Conservation (phyloP, 2,888 invertebrate genomes). For the Phoenoteleia sp. region DNA sequence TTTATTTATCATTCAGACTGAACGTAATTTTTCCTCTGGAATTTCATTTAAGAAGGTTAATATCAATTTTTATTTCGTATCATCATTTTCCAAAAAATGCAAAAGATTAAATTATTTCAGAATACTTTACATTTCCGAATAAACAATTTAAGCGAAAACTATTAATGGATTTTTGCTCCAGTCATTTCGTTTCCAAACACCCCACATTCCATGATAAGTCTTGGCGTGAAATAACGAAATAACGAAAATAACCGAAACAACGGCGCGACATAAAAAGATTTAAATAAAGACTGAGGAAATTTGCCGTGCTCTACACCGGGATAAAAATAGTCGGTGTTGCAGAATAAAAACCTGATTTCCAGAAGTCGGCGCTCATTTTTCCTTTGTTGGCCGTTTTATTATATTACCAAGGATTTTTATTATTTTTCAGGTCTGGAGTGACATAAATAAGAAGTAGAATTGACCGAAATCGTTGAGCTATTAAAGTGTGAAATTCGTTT, state of each 20-base stretch:
- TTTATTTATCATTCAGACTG: too few species aligned
- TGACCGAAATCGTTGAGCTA: not conserved
- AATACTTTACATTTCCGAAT: too few species aligned
- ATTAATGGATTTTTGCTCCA: conserved; percentile 3
- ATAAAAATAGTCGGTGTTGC: conserved; percentile 21
- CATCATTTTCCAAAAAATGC: too few species aligned
- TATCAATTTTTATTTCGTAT: too few species aligned
- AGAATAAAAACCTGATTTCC: not conserved
- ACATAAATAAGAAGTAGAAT: not conserved
- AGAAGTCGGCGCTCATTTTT: not conserved
- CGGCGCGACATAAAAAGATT: conserved; percentile 14
- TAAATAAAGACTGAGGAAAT: not conserved
- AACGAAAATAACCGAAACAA: conserved; percentile 8
- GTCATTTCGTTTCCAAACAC: not conserved
- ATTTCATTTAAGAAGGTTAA: too few species aligned
- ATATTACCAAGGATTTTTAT: not conserved
- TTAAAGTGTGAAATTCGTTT: not conserved
- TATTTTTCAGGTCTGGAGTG: not conserved
- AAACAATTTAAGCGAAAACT: not conserved
- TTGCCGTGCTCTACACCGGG: not conserved
- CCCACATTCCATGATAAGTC: not conserved
- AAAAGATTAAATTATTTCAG: too few species aligned
- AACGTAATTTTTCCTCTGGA: too few species aligned
- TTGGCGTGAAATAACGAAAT: too few species aligned
- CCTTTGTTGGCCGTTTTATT: not conserved